Conservation (phyloP, 2,113 vertebrate species). For the Apus apus region DNA sequence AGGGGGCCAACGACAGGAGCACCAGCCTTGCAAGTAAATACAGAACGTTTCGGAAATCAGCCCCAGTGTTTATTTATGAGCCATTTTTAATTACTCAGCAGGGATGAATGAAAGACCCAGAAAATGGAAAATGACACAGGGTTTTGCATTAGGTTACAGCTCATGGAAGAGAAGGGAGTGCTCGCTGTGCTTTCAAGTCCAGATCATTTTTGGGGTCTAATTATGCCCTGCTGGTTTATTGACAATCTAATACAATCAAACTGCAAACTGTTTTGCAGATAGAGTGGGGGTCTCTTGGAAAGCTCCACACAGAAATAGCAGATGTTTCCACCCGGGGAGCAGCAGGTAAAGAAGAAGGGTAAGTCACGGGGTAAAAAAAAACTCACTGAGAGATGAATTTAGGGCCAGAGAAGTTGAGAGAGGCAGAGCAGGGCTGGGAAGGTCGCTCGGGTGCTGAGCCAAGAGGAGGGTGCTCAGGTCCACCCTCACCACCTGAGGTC, state of each 20-base stretch:
- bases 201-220: constrained; percentile 36
- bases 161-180: constrained; percentile 36
- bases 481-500: neutral
- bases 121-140: constrained; percentile 73
- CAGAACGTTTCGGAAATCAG: constrained; percentile 79
- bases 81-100: constrained; percentile 84
- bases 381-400: neutral
- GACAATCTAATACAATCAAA: constrained; percentile 7
- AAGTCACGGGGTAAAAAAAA: neutral
- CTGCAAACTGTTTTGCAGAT: neutral
- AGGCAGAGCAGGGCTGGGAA: neutral
- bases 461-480: neutral
- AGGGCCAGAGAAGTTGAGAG: neutral
- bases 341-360: neutral
- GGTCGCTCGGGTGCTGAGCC: neutral
- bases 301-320: neutral
- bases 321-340: neutral
- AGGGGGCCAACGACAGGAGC: constrained; percentile 62
- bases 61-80: constrained; percentile 87
- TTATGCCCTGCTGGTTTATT: constrained; percentile 39
- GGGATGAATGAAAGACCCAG: constrained; percentile 63
- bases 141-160: constrained; percentile 74
- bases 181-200: constrained; percentile 37
- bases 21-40: constrained; percentile 61
- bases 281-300: neutral